Conservation (phyloP, 2,888 invertebrate species). For the Ophraella communa region DNA sequence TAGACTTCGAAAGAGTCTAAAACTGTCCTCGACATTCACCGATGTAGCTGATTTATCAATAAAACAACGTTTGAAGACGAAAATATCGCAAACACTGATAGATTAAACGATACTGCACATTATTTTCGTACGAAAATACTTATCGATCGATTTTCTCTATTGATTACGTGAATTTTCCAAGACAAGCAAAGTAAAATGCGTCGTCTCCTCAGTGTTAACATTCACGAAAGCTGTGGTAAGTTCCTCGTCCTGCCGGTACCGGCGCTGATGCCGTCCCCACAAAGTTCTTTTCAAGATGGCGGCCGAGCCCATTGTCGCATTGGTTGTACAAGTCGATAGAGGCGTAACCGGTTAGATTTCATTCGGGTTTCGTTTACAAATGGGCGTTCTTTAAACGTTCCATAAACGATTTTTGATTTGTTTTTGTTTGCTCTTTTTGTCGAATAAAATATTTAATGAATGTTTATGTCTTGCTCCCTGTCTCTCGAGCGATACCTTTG, state of each 20-base stretch:
- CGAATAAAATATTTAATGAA: constrained; percentile 57
- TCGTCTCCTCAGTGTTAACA: constrained; percentile 50
- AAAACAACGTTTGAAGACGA: constrained; percentile 18
- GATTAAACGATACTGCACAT: constrained; percentile 39
- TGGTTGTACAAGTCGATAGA: constrained; percentile 44
- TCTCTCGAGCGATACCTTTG: constrained; percentile 34
- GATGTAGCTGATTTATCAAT: not conserved
- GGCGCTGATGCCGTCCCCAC: constrained; percentile 50
- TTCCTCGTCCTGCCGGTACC: constrained; percentile 49
- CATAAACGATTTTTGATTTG: constrained; percentile 48
- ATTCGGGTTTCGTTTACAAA: constrained; percentile 36
- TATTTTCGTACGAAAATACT: constrained; percentile 28
- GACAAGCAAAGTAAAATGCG: constrained; percentile 51
- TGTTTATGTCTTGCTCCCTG: constrained; percentile 51
- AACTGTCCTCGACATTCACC: constrained; percentile 1
- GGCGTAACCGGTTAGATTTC: constrained; percentile 45
- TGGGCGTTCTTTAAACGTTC: constrained; percentile 39
- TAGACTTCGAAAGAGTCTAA: not conserved
- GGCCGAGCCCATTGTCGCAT: constrained; percentile 43
- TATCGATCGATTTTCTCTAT: constrained; percentile 49
- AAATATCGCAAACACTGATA: constrained; percentile 20
- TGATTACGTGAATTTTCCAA: constrained; percentile 54
- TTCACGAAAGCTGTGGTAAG: constrained; percentile 51
- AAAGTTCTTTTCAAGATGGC: constrained; percentile 53
- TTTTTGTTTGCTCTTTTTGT: constrained; percentile 48